phyloP scores from a whole-genome alignment of 2,888 invertebrate genomes.

The Urechis unicinctus region DNA sequence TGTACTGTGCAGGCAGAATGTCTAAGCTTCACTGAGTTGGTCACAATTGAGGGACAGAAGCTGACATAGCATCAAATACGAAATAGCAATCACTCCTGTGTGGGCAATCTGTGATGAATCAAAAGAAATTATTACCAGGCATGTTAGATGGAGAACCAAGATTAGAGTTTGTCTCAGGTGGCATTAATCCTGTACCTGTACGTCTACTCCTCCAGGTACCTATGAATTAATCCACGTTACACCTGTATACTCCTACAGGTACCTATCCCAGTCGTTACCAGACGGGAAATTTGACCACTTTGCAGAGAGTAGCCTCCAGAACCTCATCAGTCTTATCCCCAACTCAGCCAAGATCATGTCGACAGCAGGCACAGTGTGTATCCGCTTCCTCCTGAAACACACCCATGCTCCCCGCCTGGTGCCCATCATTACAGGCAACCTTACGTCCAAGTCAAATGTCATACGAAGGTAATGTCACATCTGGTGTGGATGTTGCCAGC shows the following conservation, averaged over 20 bases:
- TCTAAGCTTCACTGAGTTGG: too few species aligned
- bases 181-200: too few species aligned
- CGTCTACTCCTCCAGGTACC: too few species aligned
- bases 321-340: conserved; percentile 81
- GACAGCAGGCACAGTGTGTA: conserved; percentile 76
- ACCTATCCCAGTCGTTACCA: conserved; percentile 77
- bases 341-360: conserved; percentile 93
- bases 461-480: conserved; percentile 67
- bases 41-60: too few species aligned
- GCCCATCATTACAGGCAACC: conserved; percentile 55
- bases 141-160: too few species aligned
- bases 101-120: too few species aligned
- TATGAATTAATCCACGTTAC: too few species aligned
- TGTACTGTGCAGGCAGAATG: not conserved
- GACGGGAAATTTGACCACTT: conserved; percentile 79
- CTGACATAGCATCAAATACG: too few species aligned
- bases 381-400: conserved; percentile 74
- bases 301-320: conserved; percentile 74
- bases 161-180: too few species aligned
- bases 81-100: too few species aligned
- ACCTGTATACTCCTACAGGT: conserved; percentile 36
- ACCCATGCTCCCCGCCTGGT: conserved; percentile 41
- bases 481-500: not conserved
- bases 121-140: too few species aligned
- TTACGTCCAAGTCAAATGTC: conserved; percentile 81